These are phyloP conservation scores for Gymnothorax javanicus DNA, from an alignment of 2,797 vertebrate species.

Conservation along the genomic window DNA sequence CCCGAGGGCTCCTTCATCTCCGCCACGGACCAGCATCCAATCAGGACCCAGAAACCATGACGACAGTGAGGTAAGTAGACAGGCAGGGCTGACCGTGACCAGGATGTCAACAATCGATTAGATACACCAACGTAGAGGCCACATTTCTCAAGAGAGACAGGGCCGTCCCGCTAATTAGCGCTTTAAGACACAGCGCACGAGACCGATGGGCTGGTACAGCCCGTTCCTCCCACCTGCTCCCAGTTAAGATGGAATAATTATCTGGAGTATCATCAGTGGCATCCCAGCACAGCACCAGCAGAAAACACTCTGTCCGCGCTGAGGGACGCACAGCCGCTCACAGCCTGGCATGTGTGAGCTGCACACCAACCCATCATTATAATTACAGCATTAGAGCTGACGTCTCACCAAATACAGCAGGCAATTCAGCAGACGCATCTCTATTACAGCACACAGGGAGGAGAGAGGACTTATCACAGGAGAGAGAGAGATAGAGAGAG, in stretches of 20 bases:
- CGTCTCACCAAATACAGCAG: background rate
- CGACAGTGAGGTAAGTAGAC: background rate
- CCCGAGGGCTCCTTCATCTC: constrained; percentile 61
- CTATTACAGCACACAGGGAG: background rate
- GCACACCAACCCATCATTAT: background rate
- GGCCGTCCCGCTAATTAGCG: background rate
- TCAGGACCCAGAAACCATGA: background rate
- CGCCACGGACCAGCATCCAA: background rate
- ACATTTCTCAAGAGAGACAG: background rate
- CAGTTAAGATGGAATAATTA: background rate
- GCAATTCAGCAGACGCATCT: background rate
- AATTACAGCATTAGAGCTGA: background rate
- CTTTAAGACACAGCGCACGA: background rate
- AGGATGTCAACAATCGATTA: background rate
- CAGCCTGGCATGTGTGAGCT: background rate
- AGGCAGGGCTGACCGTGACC: background rate
- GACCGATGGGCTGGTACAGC: background rate
- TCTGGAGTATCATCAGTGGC: background rate
- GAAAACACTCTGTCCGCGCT: background rate
- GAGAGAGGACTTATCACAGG: background rate
- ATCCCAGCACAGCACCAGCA: background rate
- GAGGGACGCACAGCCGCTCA: background rate
- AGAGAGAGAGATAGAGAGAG: constrained; percentile 27
- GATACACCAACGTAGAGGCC: background rate
- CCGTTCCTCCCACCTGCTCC: background rate